Evolutionary conservation across 2,888 invertebrate genomes (phyloP).

Genomic region (Ennomos erosarius): DNA sequence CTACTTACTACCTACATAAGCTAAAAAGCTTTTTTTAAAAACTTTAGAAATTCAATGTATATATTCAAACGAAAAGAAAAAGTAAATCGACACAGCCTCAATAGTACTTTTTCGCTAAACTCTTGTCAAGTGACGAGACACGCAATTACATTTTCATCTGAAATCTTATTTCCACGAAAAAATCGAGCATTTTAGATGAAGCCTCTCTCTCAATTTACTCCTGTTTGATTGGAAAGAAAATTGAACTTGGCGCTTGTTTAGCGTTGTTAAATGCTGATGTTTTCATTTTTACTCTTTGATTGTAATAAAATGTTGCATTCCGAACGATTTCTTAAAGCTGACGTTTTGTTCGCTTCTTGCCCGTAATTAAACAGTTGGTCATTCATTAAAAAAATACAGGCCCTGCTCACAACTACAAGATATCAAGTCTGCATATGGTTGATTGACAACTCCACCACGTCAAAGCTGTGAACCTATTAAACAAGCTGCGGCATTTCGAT

Average conservation of each 20-base stretch:
- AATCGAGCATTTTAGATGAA: conserved; percentile 55
- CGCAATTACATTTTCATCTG: conserved; percentile 69
- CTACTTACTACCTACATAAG: too few species aligned
- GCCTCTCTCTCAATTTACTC: conserved; percentile 43
- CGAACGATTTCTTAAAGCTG: conserved; percentile 5
- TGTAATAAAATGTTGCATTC: conserved; percentile 17
- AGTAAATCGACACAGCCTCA: conserved; percentile 11
- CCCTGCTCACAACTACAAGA: too few species aligned
- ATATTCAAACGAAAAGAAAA: conserved; percentile 1
- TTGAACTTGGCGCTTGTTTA: conserved; percentile 34
- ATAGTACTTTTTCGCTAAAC: conserved; percentile 47
- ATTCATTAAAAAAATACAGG: too few species aligned
- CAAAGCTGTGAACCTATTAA: too few species aligned
- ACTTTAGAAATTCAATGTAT: background rate
- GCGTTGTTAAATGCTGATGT: conserved; percentile 32
- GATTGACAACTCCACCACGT: too few species aligned
- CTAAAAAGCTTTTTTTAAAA: background rate
- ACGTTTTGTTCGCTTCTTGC: too few species aligned
- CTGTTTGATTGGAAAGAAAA: conserved; percentile 42
- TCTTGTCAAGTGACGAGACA: conserved; percentile 64
- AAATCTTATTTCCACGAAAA: conserved; percentile 60
- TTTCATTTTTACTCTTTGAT: conserved; percentile 23
- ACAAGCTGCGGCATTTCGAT: too few species aligned
- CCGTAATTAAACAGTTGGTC: too few species aligned
- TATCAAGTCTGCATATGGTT: too few species aligned